A percentile compares a stretch with the other conserved stretches of the same genome.
Conservation (phyloP, 2,888 invertebrate genomes). For the Nineta flava region DNA sequence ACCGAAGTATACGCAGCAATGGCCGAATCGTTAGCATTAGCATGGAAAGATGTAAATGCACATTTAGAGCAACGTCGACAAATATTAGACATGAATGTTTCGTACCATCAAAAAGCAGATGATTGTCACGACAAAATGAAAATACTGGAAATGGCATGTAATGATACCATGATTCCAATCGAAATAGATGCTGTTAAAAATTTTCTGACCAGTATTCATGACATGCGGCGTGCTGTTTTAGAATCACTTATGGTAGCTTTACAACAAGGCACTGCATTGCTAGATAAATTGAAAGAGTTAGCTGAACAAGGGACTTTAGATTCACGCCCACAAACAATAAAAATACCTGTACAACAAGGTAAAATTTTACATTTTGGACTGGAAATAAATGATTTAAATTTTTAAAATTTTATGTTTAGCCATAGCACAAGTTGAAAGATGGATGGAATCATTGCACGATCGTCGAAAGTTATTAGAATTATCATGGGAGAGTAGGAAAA, state of each 20-base stretch:
- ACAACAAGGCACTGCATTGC: slow-evolving; percentile 59
- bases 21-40: slow-evolving; percentile 60
- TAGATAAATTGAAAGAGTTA: slow-evolving; percentile 58
- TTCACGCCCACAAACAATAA: slow-evolving; percentile 45
- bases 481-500: slow-evolving; percentile 49
- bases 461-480: slow-evolving; percentile 54
- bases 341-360: slow-evolving; percentile 30
- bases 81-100: slow-evolving; percentile 60
- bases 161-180: slow-evolving; percentile 46
- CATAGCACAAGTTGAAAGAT: slow-evolving; percentile 52
- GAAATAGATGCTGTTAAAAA: slow-evolving; percentile 57
- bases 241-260: slow-evolving; percentile 66
- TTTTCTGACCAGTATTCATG: slow-evolving; percentile 52
- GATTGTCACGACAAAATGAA: slow-evolving; percentile 54
- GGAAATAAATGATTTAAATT: neutral
- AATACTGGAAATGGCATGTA: slow-evolving; percentile 50
- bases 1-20: slow-evolving; percentile 75
- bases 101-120: slow-evolving; percentile 56
- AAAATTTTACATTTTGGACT: slow-evolving; percentile 7
- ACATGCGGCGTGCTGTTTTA: slow-evolving; percentile 51
- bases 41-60: slow-evolving; percentile 70
- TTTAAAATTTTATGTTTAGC: slow-evolving; percentile 24
- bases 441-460: slow-evolving; percentile 61
- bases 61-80: slow-evolving; percentile 61
- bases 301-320: slow-evolving; percentile 59